Evolutionary conservation across 2,888 invertebrate genomes (phyloP).

Genomic region (Anticlea derivata): DNA sequence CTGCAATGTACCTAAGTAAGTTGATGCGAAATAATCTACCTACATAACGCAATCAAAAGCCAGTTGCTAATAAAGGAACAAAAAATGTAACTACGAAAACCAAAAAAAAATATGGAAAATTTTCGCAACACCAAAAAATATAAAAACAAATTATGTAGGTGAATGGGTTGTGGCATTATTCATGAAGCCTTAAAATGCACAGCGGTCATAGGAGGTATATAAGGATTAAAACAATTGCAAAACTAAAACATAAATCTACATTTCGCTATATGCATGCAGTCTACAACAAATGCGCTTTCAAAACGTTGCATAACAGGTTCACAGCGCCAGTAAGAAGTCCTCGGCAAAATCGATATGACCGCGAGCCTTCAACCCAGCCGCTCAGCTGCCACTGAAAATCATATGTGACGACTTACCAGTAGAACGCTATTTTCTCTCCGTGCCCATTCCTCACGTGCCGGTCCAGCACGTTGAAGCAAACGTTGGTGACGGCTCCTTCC

Average conservation of each 20-base stretch:
- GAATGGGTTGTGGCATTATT: too few species aligned
- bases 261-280: conserved; percentile 4
- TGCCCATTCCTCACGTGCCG: conserved; percentile 94
- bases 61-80: too few species aligned
- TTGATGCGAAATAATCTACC: too few species aligned
- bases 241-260: not conserved
- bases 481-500: conserved; percentile 97
- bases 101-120: too few species aligned
- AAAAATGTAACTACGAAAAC: too few species aligned
- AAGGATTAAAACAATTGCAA: not conserved
- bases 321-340: conserved; percentile 16
- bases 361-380: conserved; percentile 68
- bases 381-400: conserved; percentile 64
- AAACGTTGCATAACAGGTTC: conserved; percentile 20
- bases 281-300: conserved; percentile 7
- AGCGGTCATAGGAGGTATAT: too few species aligned
- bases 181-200: too few species aligned
- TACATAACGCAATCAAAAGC: too few species aligned
- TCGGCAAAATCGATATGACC: conserved; percentile 70
- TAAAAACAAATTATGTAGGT: too few species aligned
- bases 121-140: too few species aligned
- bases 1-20: too few species aligned
- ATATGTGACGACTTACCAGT: conserved; percentile 89
- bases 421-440: conserved; percentile 96
- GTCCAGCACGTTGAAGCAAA: conserved; percentile 97